Evolutionary conservation across 1,140 invertebrate species (phyloP), one percentile per base, ranked within the genome.

Genomic region (Drosophila arizonae): DNA sequence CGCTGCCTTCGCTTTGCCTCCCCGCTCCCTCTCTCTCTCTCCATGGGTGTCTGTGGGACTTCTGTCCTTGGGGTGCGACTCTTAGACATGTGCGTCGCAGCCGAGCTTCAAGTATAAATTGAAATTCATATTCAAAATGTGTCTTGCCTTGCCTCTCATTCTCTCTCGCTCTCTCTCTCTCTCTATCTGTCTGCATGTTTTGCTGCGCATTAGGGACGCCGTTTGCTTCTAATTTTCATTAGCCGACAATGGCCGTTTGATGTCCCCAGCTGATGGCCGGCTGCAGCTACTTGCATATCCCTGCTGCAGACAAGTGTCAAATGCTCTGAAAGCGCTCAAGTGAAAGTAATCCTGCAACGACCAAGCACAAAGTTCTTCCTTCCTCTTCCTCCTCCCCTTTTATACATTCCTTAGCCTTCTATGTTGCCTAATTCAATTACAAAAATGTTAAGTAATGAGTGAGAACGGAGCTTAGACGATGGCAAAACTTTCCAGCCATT

Each of bases 341-440:
- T 88, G 84, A 87, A 87, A 87, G 84, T 86, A 86, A 86, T 86
- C 84, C 57, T 30, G 67, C 72, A 58, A 50, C 50, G 57, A 39
- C 39, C 15, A 17, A 11, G 50, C 24, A 46, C n/a, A 46, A 46
- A 46, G 43, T 46, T 17, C 17, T 46, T 3, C 15, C 43, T 17
- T 6, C 8, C 17, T 51, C 39, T 17, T 17, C 1, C 8, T 52
- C 11, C 15, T 45, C 6, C 5, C 26, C 3, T 33, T 58, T 63
- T 64, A 2, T 24, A 24, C 21, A 24, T 24, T 69, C 28, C 6
- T 30, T 30, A 6, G 66, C 67, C 77, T 67, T 70, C 66, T 66
- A 57, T 78, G 60, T 86, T 87, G 71, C 73, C 79, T 79, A 87
- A 87, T 88, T 82, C 79, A 87, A 87, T 87, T 88, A 84, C 57